Evolutionary conservation across 2,888 invertebrate genomes (phyloP).

Genomic region (Anagyrus pseudococci): DNA sequence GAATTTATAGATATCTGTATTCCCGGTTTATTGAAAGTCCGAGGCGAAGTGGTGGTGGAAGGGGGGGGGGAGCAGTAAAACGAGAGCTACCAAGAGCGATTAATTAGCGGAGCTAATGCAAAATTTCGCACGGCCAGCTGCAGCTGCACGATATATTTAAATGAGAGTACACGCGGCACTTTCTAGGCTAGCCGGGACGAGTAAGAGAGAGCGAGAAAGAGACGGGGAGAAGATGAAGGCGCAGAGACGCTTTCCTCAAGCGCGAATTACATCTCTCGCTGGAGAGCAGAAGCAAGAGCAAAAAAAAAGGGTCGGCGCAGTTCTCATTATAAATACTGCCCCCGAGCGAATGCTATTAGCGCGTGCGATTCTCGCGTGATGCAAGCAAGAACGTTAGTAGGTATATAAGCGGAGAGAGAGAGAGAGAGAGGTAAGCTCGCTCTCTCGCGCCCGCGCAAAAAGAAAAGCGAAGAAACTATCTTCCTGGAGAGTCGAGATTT

Average conservation of each 20-base stretch:
- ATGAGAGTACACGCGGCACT: no score
- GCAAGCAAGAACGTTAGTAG: conserved; percentile 17
- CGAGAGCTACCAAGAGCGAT: no score
- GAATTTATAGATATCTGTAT: neutral
- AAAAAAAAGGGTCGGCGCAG: neutral
- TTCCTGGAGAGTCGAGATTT: conserved; percentile 6
- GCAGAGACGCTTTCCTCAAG: conserved; percentile 6
- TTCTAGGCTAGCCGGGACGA: neutral
- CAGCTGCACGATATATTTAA: no score
- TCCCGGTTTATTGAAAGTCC: neutral
- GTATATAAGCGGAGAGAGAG: no score
- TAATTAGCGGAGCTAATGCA: neutral
- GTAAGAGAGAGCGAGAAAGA: conserved; percentile 5
- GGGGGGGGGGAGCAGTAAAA: no score
- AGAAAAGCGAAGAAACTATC: conserved; percentile 20
- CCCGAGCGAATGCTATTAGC: conserved; percentile 33
- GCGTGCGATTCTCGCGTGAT: conserved; percentile 29
- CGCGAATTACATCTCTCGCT: conserved; percentile 15
- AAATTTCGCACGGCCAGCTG: neutral
- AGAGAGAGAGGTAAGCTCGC: no score
- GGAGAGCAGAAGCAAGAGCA: conserved; percentile 1
- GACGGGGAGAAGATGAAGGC: neutral
- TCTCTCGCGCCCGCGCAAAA: conserved; percentile 27
- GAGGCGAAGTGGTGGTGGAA: no score
- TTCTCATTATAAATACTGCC: conserved; percentile 33